A percentile compares a stretch with the other conserved stretches of the same genome.
Conservation (phyloP, 2,113 vertebrate genomes). For the Limnothrissa miodon region DNA sequence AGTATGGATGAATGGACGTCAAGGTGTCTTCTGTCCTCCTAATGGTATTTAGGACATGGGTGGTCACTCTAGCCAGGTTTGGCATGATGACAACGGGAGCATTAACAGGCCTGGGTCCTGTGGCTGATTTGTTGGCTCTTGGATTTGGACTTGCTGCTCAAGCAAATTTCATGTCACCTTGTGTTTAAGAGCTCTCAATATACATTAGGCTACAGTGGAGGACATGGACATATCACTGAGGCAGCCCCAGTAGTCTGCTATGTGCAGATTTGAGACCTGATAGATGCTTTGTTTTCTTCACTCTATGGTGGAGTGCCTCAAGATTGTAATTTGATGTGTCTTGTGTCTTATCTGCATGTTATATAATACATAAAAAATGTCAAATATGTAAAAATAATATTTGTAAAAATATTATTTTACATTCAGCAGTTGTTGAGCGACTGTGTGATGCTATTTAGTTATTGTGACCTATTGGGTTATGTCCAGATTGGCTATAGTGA, state of each 20-base stretch:
- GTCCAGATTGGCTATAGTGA: neutral
- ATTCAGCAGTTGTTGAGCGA: neutral
- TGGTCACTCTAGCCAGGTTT: neutral
- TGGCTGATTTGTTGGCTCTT: neutral
- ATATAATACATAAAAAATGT: too few relatives aligned
- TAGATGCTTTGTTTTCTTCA: neutral
- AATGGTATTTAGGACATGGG: neutral
- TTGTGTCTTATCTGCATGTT: neutral
- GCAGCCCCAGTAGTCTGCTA: neutral
- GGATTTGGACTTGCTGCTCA: neutral
- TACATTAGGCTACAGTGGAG: neutral
- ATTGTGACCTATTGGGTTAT: neutral
- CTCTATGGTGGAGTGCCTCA: neutral
- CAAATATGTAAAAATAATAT: too few relatives aligned
- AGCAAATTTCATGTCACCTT: slow-evolving; percentile 6
- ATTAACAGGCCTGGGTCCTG: neutral
- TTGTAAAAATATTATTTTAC: too few relatives aligned
- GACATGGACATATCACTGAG: neutral
- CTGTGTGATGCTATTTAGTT: too few relatives aligned
- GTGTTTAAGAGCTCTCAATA: neutral
- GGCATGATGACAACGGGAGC: neutral
- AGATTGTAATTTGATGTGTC: neutral
- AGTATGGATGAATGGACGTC: neutral
- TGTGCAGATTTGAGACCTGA: neutral
- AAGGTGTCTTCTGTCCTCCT: neutral